Conservation (phyloP, 1,140 invertebrate species). For the Lethrus apterus region DNA sequence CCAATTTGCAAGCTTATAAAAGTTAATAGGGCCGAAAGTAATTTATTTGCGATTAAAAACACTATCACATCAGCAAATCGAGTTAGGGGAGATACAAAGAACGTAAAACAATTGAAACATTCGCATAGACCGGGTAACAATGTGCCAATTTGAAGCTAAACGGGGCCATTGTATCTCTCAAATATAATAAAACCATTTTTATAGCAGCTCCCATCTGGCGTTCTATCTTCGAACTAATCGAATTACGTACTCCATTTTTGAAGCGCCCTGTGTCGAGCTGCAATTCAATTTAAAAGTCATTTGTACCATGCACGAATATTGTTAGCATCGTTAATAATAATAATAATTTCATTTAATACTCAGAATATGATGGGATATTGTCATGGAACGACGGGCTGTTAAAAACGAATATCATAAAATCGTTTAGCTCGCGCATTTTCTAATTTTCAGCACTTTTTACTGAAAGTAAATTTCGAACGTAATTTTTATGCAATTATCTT, state of each 20-base stretch:
- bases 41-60: constrained; percentile 29
- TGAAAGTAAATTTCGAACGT: too few relatives aligned
- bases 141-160: constrained; percentile 37
- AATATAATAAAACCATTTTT: constrained; percentile 38
- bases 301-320: constrained; percentile 39
- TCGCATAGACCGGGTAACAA: constrained; percentile 31
- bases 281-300: constrained; percentile 41
- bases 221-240: constrained; percentile 38
- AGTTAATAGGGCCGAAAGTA: constrained; percentile 23
- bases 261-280: constrained; percentile 30
- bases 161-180: constrained; percentile 35
- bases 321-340: constrained; percentile 40
- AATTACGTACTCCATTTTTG: constrained; percentile 41
- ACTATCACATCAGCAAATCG: constrained; percentile 29
- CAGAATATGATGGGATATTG: too few relatives aligned
- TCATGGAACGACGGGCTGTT: too few relatives aligned
- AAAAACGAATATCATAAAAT: too few relatives aligned
- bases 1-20: constrained; percentile 10
- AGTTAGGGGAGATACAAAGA: constrained; percentile 27
- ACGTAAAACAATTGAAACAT: constrained; percentile 29
- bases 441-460: too few relatives aligned
- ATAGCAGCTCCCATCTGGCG: constrained; percentile 34
- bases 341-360: constrained; percentile 40
- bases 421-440: too few relatives aligned
- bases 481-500: too few relatives aligned